phyloP scores from a whole-genome alignment of 2,888 invertebrate genomes.

The Cantharis rufa region DNA sequence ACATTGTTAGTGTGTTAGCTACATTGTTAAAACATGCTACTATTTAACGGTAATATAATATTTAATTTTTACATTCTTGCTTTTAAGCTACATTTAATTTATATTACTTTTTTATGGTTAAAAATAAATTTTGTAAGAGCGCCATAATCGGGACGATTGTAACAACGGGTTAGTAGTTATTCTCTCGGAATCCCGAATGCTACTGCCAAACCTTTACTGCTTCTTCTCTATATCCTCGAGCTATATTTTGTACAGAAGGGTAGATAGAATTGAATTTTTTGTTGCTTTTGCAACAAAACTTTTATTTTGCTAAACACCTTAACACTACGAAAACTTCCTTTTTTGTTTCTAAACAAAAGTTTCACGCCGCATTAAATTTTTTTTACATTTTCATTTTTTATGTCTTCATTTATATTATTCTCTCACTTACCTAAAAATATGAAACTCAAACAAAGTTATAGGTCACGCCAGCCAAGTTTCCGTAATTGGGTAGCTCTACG shows the following conservation, averaged over 20 bases:
- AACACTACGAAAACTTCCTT: not conserved
- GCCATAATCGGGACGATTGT: constrained; percentile 12
- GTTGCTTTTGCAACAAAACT: not conserved
- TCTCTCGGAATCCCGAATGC: constrained; percentile 28
- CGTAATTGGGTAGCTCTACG: not conserved
- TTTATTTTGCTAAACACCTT: not conserved
- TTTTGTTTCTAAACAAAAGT: not conserved
- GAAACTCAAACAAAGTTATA: not conserved
- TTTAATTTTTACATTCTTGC: not conserved
- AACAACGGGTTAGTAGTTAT: constrained; percentile 21
- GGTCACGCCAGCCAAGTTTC: not conserved
- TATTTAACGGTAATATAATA: not conserved
- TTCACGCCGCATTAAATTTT: not conserved
- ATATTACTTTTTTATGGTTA: not conserved
- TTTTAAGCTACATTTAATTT: not conserved
- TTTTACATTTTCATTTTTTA: not conserved
- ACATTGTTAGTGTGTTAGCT: constrained; percentile 30
- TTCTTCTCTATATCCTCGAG: not conserved
- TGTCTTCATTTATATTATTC: not conserved
- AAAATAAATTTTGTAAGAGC: not conserved
- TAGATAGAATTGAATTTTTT: not conserved
- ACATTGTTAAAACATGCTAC: not conserved
- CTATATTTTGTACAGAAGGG: not conserved
- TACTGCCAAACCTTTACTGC: constrained; percentile 21
- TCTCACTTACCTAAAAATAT: not conserved